phyloP scores from a whole-genome alignment of 2,113 vertebrate genomes.

The Aegotheles bennettii region DNA sequence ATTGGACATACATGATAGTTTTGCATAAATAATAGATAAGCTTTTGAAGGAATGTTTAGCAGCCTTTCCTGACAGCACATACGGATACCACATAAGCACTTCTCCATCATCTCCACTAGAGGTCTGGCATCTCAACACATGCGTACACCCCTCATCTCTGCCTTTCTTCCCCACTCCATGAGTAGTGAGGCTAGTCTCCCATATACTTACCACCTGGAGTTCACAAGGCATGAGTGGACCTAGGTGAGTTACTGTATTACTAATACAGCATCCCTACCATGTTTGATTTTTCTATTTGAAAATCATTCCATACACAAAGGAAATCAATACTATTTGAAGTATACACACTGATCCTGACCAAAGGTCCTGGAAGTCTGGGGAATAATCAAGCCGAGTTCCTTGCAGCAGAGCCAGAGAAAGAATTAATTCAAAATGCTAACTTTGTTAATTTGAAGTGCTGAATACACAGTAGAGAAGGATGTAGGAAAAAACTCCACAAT shows the following conservation, averaged over 20 bases:
- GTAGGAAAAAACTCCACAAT: not conserved
- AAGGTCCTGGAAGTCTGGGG: not conserved
- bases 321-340: not conserved
- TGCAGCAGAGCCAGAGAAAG: not conserved
- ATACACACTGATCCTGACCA: not conserved
- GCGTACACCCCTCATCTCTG: fast-evolving
- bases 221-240: not conserved
- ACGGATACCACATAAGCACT: not conserved
- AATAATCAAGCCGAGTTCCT: not conserved
- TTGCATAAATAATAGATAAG: not conserved
- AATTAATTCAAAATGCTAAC: not conserved
- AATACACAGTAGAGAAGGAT: not conserved
- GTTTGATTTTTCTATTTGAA: not conserved
- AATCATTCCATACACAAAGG: not conserved
- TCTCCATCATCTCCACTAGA: not conserved
- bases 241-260: not conserved
- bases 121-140: not conserved
- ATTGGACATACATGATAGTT: not conserved
- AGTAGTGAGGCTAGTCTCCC: not conserved
- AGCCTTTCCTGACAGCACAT: not conserved
- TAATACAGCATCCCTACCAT: not conserved
- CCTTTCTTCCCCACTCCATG: not conserved
- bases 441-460: not conserved
- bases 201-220: not conserved
- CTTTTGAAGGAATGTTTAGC: not conserved